Evolutionary conservation across 2,888 invertebrate genomes (phyloP).

Genomic region (Ariolimax columbianus): DNA sequence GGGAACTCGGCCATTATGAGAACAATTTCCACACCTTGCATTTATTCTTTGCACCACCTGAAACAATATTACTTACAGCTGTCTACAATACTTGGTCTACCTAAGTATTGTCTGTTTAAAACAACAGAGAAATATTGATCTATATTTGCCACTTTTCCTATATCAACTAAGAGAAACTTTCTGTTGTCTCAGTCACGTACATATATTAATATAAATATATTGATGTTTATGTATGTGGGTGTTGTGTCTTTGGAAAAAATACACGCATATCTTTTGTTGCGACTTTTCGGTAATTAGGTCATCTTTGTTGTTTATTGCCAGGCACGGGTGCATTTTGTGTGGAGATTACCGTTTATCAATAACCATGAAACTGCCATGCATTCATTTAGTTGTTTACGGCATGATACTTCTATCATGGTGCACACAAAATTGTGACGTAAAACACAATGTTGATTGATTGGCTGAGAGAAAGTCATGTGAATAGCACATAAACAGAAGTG

Average conservation of each 20-base stretch:
- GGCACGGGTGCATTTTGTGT: background rate
- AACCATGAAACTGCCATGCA: background rate
- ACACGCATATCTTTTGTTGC: background rate
- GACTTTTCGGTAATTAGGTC: background rate
- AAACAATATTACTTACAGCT: too few species aligned
- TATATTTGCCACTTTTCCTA: background rate
- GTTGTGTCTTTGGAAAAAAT: background rate
- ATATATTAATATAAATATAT: background rate
- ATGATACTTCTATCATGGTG: background rate
- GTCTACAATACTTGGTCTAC: too few species aligned
- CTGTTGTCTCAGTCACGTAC: background rate
- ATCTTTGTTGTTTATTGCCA: background rate
- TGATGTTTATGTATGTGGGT: background rate
- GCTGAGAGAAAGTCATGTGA: background rate
- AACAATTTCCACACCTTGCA: too few species aligned
- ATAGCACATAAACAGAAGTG: background rate
- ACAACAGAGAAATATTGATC: too few species aligned
- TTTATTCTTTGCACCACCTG: too few species aligned
- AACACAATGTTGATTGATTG: background rate
- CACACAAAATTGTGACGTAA: conserved; percentile 8
- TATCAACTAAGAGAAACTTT: background rate
- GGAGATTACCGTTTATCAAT: background rate
- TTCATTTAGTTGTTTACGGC: background rate
- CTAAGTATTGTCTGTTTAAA: too few species aligned
- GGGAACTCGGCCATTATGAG: too few species aligned